These are phyloP conservation scores for Emmelina monodactyla DNA, from an alignment of 2,888 invertebrate species.

Conservation along the genomic window DNA sequence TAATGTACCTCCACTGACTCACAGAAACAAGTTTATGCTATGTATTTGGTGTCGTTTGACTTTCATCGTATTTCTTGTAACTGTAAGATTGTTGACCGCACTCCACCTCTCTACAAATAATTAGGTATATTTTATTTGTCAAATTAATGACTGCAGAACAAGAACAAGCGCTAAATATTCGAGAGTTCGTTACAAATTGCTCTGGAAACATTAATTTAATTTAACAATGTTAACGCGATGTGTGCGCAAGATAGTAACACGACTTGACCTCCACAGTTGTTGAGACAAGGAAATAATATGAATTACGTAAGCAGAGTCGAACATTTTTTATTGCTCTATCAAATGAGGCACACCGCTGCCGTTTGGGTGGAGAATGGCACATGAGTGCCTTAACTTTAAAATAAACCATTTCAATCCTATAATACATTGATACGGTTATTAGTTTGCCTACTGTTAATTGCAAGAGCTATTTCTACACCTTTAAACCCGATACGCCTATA, in stretches of 20 bases:
- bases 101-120: too few relatives aligned
- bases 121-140: too few relatives aligned
- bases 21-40: slow-evolving; percentile 4
- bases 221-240: too few relatives aligned
- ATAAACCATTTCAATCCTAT: slow-evolving; percentile 39
- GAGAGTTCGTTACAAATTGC: too few relatives aligned
- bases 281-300: slow-evolving; percentile 60
- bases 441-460: slow-evolving; percentile 41
- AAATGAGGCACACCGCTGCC: slow-evolving; percentile 57
- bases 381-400: slow-evolving; percentile 40
- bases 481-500: too few relatives aligned
- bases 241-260: too few relatives aligned
- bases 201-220: too few relatives aligned
- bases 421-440: slow-evolving; percentile 38
- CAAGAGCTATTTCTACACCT: slow-evolving; percentile 29
- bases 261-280: slow-evolving; percentile 44
- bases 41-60: too few relatives aligned
- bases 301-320: slow-evolving; percentile 63
- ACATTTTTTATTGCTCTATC: slow-evolving; percentile 64
- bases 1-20: background rate
- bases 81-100: too few relatives aligned
- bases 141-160: too few relatives aligned
- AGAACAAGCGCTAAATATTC: too few relatives aligned
- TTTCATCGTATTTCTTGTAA: too few relatives aligned
- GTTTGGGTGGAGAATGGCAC: slow-evolving; percentile 56